Conservation (phyloP, 2,797 vertebrate species). For the Malacoctenus gilli region DNA sequence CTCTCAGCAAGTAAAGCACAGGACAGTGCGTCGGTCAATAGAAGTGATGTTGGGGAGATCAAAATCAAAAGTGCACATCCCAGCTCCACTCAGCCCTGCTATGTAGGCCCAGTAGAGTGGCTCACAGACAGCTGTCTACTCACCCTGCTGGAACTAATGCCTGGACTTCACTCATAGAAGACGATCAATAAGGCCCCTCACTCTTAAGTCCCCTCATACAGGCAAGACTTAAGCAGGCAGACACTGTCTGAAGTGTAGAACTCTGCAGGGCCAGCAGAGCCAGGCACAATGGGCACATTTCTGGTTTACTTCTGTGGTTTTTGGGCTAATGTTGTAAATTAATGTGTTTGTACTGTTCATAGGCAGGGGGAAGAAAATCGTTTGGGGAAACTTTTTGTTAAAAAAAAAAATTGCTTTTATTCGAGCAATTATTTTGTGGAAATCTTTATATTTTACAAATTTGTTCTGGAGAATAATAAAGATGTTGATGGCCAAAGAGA, state of each 20-base stretch:
- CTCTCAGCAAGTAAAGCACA: slow-evolving; percentile 69
- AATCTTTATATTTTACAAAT: slow-evolving; percentile 61
- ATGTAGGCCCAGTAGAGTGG: slow-evolving; percentile 75
- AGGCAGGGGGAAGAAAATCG: slow-evolving; percentile 8
- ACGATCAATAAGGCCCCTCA: slow-evolving; percentile 78
- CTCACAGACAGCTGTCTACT: slow-evolving; percentile 76
- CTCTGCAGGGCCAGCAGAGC: slow-evolving; percentile 34
- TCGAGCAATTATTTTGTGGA: slow-evolving; percentile 49
- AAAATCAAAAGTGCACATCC: slow-evolving; percentile 82
- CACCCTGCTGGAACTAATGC: slow-evolving; percentile 83
- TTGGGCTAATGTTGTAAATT: slow-evolving; percentile 43
- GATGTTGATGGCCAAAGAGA: slow-evolving; percentile 27
- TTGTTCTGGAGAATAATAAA: slow-evolving; percentile 67
- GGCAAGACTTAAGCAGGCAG: slow-evolving; percentile 72
- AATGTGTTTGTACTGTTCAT: slow-evolving; percentile 51
- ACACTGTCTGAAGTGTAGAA: slow-evolving; percentile 65
- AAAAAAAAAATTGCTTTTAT: slow-evolving; percentile 45
- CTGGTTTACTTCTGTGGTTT: slow-evolving; percentile 45
- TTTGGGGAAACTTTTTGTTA: slow-evolving; percentile 62
- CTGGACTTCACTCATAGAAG: slow-evolving; percentile 78
- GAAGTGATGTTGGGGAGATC: slow-evolving; percentile 78
- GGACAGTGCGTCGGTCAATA: slow-evolving; percentile 75
- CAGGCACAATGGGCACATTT: slow-evolving; percentile 40
- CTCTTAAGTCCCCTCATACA: slow-evolving; percentile 76
- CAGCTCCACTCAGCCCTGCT: slow-evolving; percentile 75